Evolutionary conservation across 2,797 vertebrate species (phyloP).

Genomic region (Syngnathus acus): DNA sequence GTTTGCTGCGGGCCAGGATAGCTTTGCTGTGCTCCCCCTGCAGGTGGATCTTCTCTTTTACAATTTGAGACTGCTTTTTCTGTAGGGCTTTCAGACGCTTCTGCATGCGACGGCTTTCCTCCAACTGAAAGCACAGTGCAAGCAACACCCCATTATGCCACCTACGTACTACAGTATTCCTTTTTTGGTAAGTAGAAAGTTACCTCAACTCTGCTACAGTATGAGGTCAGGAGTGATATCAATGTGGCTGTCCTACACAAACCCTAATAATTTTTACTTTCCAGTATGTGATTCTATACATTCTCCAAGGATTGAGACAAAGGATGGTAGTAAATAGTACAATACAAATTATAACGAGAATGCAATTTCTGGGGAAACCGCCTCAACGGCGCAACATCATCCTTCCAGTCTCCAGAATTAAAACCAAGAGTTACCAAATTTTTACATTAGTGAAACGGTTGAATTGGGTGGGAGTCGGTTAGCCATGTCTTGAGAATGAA

Average conservation of each 20-base stretch:
- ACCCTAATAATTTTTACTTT: no score
- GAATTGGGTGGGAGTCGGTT: no score
- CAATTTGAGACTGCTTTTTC: constrained; percentile 94
- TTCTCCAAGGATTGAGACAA: no score
- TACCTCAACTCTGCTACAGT: background rate
- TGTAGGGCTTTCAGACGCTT: constrained; percentile 92
- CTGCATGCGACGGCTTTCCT: constrained; percentile 93
- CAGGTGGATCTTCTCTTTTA: constrained; percentile 93
- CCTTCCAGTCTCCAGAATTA: no score
- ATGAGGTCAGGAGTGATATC: background rate
- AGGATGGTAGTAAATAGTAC: no score
- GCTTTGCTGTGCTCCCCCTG: constrained; percentile 98
- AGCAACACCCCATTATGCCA: background rate
- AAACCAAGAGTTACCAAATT: no score
- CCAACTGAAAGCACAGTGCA: constrained; percentile 68
- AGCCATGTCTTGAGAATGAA: no score
- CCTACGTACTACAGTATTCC: background rate
- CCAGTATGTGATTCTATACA: no score
- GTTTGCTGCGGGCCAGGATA: constrained; percentile 93
- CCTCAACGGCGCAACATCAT: no score
- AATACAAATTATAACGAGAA: no score
- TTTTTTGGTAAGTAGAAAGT: background rate
- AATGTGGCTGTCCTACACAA: no score
- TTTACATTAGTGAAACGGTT: no score
- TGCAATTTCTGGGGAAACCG: background rate